Evolutionary conservation across 1,140 invertebrate genomes (phyloP), one percentile per base, ranked within the genome.

Genomic region (Carposina sasakii): DNA sequence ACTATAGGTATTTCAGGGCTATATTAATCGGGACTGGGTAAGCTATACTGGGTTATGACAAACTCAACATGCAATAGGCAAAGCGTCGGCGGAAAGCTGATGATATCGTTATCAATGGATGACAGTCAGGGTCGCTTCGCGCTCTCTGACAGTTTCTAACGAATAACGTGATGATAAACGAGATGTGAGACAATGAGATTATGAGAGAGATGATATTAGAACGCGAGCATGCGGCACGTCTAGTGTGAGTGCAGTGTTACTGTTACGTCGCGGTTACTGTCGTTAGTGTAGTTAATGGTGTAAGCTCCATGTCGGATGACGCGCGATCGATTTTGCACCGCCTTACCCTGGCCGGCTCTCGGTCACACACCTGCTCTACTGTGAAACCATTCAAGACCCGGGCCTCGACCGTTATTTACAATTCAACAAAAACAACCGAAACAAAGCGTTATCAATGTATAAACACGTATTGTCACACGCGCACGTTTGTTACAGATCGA

Each of bases 381-480:
- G 8, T 21, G 36, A 17, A 34, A 4, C 57, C 71, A 75, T 71
- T 79, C 74, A 59, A 57, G 59, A 62, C 63, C 69, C 76, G 69
- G 63, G 64, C 67, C 65, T 67, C 63, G 55, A 64, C 65, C 76
- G 71, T 85, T 86, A 86, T 86, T 85, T 82, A 86, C 85, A 86
- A 79, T 62, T 71, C 71, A 81, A 77, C 71, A 85, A 81, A 82
- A 81, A 83, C 79, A 76, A 71, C 74, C 77, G 72, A 75, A 77
- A 75, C 72, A 83, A 86, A 86, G 85, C 85, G 76, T 85, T 85
- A 84, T 81, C 70, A 84, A 76, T 79, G 63, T 79, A 74, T 71
- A 68, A 83, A 83, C 73, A 85, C 72, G 77, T 68, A 70, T 74
- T 75, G 67, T 76, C 75, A 85, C 83, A 84, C 81, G 85, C 75